Base-by-base conservation (phyloP, 2,888 invertebrate genomes). In the Mythimna lalbum region DNA sequence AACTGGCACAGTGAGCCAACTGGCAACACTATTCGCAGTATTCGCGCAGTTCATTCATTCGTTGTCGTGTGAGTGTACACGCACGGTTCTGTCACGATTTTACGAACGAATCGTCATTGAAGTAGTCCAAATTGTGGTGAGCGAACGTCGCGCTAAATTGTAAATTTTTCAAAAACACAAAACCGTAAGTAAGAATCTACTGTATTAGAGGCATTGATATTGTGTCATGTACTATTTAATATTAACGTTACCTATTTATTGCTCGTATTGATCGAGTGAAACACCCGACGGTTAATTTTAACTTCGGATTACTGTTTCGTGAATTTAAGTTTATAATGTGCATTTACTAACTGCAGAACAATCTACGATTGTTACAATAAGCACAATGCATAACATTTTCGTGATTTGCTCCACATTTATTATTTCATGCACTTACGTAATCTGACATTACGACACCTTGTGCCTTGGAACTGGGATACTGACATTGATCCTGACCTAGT, bases 401-500 rank as follows among this genome's bases (percentile, higher is more conserved):
- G 49, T 61, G 43, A 69, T 82, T 69, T 55, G 21, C 23, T 63
- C 23, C 50, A 62, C 27, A 63, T 70, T 67, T n/a, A 23, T 23
- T 72, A 73, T 82, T 88, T 88, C 84, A 81, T 66, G 74, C 70
- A 81, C 93, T 96, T 96, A 96, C 95, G 95, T 96, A 96, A 95
- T 53, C 63, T 89, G 82, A 83, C 91, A 90, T 93, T 92, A 94
- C 91, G 92, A 91, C 91, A 92, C 92, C 89, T 91, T 89, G 89
- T 82, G 87, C 89, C 90, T 91, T 91, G 91, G 89, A 91, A 91
- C 89, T 91, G 90, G 88, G 43, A 87, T 76, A 80, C 77, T 94
- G 94, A 94, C 95, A 95, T 95, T 95, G 95, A 95, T 93, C 93
- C 90, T 95, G 95, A 95, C 93, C 92, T 87, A 89, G 76, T 89